phyloP scores from a whole-genome alignment of 2,113 vertebrate genomes.

The Antigone vipio region DNA sequence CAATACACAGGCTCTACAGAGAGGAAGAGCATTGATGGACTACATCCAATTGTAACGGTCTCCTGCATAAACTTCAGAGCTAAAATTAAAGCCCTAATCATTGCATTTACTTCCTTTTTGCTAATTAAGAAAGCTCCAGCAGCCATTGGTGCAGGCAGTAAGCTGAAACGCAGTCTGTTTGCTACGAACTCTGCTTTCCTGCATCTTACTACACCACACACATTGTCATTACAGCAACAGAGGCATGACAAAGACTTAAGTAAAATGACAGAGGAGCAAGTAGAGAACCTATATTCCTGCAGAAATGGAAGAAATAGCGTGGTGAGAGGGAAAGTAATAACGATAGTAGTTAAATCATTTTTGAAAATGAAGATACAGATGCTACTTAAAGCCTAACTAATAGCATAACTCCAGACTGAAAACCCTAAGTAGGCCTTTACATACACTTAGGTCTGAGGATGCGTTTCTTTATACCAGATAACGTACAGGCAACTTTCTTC shows the following conservation, averaged over 20 bases:
- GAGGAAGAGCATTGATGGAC: not conserved
- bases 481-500: accelerated
- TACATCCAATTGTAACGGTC: not conserved
- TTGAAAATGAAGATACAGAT: not conserved
- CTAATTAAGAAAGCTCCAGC: not conserved
- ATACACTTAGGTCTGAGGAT: not conserved
- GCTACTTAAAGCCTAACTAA: not conserved
- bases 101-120: not conserved
- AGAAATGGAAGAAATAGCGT: not conserved
- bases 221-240: not conserved
- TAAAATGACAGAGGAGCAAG: not conserved
- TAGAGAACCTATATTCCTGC: not conserved
- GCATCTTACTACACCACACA: no score
- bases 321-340: not conserved
- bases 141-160: not conserved
- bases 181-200: not conserved
- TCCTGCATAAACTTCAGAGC: not conserved
- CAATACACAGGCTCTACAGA: not conserved
- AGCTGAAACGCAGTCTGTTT: not conserved
- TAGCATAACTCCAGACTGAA: not conserved
- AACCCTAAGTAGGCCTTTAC: not conserved
- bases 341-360: accelerated
- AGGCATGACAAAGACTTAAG: not conserved
- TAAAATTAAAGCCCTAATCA: not conserved
- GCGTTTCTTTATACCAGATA: accelerated